Evolutionary conservation across 2,113 vertebrate species (phyloP).

Genomic region (Macrotus californicus): DNA sequence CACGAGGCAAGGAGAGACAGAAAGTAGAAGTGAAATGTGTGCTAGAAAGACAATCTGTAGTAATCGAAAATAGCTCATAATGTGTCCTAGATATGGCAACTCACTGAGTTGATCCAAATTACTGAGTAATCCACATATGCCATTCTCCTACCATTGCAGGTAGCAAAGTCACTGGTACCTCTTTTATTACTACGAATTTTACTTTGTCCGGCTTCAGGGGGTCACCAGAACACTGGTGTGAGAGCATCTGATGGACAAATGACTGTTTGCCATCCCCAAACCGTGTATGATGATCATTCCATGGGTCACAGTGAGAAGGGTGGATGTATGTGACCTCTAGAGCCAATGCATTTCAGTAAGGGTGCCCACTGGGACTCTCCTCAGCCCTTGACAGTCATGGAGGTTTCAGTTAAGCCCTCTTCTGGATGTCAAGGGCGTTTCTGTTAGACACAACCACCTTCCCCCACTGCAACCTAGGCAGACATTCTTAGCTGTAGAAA

Average conservation of each 20-base stretch:
- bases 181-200: neutral
- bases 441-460: neutral
- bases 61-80: neutral
- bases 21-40: neutral
- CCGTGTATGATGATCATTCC: neutral
- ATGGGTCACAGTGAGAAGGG: neutral
- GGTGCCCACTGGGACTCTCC: neutral
- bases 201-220: neutral
- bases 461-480: neutral
- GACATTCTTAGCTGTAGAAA: neutral
- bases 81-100: neutral
- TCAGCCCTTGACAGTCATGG: neutral
- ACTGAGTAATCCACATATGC: neutral
- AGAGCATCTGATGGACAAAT: neutral
- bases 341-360: neutral
- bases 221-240: neutral
- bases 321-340: neutral
- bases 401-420: neutral
- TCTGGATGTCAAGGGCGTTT: neutral
- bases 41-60: neutral
- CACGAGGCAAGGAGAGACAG: neutral
- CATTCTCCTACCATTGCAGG: neutral
- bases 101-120: neutral
- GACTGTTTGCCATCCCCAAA: neutral
- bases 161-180: neutral